Evolutionary conservation across 92 coral and sea anemone genomes (phyloP), one percentile per base, ranked within the genome.

Genomic region (Virgularia gustaviana): DNA sequence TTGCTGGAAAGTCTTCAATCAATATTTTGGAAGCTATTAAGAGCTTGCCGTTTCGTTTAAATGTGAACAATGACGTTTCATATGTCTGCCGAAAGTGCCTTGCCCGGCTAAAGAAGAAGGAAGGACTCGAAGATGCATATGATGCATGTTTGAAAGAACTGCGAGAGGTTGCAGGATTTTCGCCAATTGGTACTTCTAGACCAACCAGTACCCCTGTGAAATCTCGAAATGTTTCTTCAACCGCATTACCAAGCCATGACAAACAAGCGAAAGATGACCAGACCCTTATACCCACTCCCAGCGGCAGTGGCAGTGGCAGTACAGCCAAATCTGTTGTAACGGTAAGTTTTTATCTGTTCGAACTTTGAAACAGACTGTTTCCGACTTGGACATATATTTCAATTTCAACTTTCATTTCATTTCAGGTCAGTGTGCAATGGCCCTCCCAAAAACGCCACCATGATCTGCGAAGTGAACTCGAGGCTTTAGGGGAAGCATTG

Each of bases 141-240:
- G 62, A 55, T 55, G 31, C 27, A 24, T 55, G 62, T 55, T 55
- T 55, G 33, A 55, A 55, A 27, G 62, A 55, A 55, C 62, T 55
- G 8, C 33, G 31, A 6, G 7, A 1, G 27, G 28, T 55, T 12
- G 28, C 62, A 2, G 27, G 34, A 12, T 15, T 33, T 36, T 22
- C 51, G 13, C 2, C 51, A 2, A 22, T 5, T 2, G 15, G 34
- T 25, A 19, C 27, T 25, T 36, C 62, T 16, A 5, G 7, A 24
- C 1, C 7, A 10, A 55, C 32, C 16, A 55, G 20, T 11, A 22
- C 27, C 27, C 27, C 51, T 43, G 51, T 43, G 13, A 43, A 43
- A 43, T 16, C 51, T 2, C n/a, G 13, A 22, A 16, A 43, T 13
- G 4, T 22, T 13, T 4, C 1, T 1, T 13, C 4, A 43, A 22